Evolutionary conservation across 2,797 vertebrate species (phyloP).

Genomic region (Enteromius mattozi): DNA sequence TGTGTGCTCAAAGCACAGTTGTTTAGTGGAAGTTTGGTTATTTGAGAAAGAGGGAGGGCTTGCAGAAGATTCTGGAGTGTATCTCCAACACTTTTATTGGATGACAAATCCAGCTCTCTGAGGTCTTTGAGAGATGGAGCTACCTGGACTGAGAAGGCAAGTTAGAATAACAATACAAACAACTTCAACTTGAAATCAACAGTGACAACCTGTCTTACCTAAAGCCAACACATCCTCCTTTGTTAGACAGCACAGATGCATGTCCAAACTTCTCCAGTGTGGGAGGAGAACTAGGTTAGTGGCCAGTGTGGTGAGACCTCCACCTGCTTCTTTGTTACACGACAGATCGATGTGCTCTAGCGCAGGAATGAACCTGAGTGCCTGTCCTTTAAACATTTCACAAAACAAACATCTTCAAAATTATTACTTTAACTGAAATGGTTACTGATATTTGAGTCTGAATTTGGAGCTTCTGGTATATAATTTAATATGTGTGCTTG

Average conservation of each 20-base stretch:
- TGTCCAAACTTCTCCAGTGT: slow-evolving; percentile 81
- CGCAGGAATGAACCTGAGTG: slow-evolving; percentile 66
- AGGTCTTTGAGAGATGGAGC: slow-evolving; percentile 83
- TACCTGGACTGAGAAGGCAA: slow-evolving; percentile 78
- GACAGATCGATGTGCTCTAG: slow-evolving; percentile 82
- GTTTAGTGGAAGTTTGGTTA: slow-evolving; percentile 80
- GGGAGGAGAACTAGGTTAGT: slow-evolving; percentile 75
- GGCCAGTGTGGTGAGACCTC: slow-evolving; percentile 75
- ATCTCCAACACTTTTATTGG: slow-evolving; percentile 83
- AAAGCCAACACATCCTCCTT: slow-evolving; percentile 76
- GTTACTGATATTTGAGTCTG: not conserved
- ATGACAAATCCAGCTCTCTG: slow-evolving; percentile 83
- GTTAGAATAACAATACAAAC: not conserved
- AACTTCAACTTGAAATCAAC: not conserved
- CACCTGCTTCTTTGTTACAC: slow-evolving; percentile 80
- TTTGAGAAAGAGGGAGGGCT: slow-evolving; percentile 78
- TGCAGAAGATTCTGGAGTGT: slow-evolving; percentile 77
- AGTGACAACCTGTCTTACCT: slow-evolving; percentile 70
- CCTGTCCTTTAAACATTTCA: slow-evolving; percentile 27
- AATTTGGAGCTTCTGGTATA: not conserved
- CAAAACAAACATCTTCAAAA: not conserved
- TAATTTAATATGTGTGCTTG: not conserved
- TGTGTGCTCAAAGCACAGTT: slow-evolving; percentile 79
- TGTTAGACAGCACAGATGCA: slow-evolving; percentile 84
- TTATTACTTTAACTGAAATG: not conserved